Conservation (phyloP, 2,888 invertebrate species). For the Mystacides longicornis region DNA sequence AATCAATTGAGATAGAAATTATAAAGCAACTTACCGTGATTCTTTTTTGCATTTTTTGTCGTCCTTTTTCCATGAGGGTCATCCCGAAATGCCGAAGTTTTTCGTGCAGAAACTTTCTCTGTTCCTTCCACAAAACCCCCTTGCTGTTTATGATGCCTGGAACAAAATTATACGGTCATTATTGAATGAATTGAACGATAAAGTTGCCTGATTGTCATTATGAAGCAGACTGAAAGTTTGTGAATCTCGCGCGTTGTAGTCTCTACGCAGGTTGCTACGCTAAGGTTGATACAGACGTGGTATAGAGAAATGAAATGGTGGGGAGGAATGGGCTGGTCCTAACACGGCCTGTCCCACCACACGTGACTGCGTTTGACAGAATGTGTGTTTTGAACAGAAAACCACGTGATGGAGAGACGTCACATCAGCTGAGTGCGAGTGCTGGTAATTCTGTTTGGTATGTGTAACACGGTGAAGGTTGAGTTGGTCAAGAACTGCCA, state of each 20-base stretch:
- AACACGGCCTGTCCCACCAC: not conserved
- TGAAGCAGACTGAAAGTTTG: too few species aligned
- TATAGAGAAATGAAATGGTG: not conserved
- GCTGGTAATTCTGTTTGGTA: not conserved
- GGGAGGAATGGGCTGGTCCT: not conserved
- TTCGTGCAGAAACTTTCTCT: constrained; percentile 79
- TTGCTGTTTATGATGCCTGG: constrained; percentile 85
- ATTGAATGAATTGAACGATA: too few species aligned
- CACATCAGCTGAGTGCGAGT: not conserved
- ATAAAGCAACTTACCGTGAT: constrained; percentile 60
- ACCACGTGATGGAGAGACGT: not conserved
- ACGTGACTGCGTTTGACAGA: not conserved
- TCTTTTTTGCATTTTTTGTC: constrained; percentile 73
- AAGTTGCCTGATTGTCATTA: too few species aligned
- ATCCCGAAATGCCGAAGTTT: constrained; percentile 80
- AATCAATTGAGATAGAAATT: not conserved
- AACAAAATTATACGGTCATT: too few species aligned
- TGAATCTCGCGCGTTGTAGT: not conserved
- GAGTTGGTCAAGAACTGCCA: constrained; percentile 5
- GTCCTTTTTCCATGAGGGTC: constrained; percentile 75
- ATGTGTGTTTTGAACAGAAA: not conserved
- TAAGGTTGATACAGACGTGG: too few species aligned
- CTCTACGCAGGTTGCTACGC: too few species aligned
- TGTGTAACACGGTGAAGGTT: not conserved
- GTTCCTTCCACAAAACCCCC: constrained; percentile 85